Evolutionary conservation across 2,888 invertebrate species (phyloP).

Genomic region (Diaphora mendica): DNA sequence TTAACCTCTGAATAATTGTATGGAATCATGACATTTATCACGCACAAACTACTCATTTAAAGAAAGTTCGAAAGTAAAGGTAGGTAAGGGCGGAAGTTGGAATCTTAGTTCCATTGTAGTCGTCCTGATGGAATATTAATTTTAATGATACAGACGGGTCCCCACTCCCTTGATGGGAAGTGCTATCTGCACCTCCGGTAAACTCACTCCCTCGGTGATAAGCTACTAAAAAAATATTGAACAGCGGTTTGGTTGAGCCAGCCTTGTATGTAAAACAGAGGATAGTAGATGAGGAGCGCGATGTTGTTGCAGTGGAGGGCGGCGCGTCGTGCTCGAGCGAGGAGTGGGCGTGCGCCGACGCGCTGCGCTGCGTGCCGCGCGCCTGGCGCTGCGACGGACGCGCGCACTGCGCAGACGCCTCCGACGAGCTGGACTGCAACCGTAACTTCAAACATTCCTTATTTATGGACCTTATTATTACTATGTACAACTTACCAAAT

Average conservation of each 20-base stretch:
- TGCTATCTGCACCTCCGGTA: too few species aligned
- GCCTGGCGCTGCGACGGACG: slow-evolving; percentile 88
- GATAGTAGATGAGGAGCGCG: neutral
- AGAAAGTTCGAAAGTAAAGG: neutral
- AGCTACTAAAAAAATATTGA: too few species aligned
- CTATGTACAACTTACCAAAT: neutral
- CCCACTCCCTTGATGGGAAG: too few species aligned
- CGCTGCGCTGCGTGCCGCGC: slow-evolving; percentile 87
- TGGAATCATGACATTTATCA: neutral
- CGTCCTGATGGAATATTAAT: neutral
- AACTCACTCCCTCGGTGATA: too few species aligned
- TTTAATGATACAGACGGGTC: too few species aligned
- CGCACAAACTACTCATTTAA: neutral
- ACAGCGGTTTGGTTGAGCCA: too few species aligned
- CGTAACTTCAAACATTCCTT: slow-evolving; percentile 61
- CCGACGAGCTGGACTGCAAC: slow-evolving; percentile 87
- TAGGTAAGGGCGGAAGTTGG: too few species aligned
- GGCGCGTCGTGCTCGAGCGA: slow-evolving; percentile 62
- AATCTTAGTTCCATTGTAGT: neutral
- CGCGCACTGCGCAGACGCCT: slow-evolving; percentile 88
- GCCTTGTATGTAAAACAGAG: neutral
- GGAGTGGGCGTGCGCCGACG: slow-evolving; percentile 87
- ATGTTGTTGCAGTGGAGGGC: slow-evolving; percentile 16
- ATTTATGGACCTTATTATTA: neutral
- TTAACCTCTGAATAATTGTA: neutral